Evolutionary conservation across 2,113 vertebrate species (phyloP).

Genomic region (Gambusia holbrooki): DNA sequence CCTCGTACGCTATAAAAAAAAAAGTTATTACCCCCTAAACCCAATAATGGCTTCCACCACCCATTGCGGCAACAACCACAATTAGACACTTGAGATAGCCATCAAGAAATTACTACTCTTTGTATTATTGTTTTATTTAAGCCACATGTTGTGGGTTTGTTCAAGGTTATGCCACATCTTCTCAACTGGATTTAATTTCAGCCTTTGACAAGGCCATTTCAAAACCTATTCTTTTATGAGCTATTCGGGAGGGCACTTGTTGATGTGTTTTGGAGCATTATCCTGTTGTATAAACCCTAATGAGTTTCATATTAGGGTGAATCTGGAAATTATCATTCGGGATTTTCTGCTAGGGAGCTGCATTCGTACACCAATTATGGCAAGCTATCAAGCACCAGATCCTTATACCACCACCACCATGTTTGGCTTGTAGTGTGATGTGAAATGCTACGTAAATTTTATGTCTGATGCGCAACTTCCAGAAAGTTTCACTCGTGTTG

Average conservation of each 20-base stretch:
- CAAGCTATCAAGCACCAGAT: too few relatives aligned
- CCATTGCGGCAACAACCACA: too few relatives aligned
- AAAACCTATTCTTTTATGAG: not conserved
- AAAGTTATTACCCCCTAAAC: not conserved
- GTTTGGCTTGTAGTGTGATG: too few relatives aligned
- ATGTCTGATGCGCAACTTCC: too few relatives aligned
- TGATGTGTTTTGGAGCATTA: not conserved
- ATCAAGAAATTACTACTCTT: not conserved
- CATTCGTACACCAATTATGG: too few relatives aligned
- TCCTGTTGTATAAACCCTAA: not conserved
- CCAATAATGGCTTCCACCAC: too few relatives aligned
- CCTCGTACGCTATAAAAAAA: not conserved
- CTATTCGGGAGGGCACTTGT: not conserved
- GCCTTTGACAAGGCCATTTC: not conserved
- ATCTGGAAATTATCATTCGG: not conserved
- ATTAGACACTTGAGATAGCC: too few relatives aligned
- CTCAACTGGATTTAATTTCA: not conserved
- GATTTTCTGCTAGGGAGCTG: too few relatives aligned
- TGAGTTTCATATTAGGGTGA: not conserved
- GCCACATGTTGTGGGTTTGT: not conserved
- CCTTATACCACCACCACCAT: too few relatives aligned
- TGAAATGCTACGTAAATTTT: too few relatives aligned
- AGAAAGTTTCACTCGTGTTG: too few relatives aligned
- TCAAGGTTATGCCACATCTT: not conserved
- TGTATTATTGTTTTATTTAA: not conserved